Conservation (phyloP, 2,888 invertebrate species). For the Drosophila siamana region DNA sequence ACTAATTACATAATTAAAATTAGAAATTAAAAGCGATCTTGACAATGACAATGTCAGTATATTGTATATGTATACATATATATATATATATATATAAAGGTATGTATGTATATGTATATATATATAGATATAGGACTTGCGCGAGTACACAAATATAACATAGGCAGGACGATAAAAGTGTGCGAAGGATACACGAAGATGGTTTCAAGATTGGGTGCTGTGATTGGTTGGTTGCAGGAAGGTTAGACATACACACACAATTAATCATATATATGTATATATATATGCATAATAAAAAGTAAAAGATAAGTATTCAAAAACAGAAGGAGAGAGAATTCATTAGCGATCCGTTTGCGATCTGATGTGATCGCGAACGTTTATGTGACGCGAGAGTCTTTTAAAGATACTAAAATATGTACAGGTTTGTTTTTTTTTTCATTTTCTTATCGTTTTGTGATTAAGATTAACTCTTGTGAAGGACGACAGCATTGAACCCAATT, state of each 20-base stretch:
- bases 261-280: conserved; percentile 6
- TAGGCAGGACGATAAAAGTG: conserved; percentile 47
- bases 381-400: conserved; percentile 62
- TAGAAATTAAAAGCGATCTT: conserved; percentile 67
- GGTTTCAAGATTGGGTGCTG: background rate
- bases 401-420: conserved; percentile 73
- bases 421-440: conserved; percentile 53
- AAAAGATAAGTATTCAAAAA: conserved; percentile 13
- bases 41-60: conserved; percentile 56
- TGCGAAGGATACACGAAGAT: conserved; percentile 11
- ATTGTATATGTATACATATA: conserved; percentile 31
- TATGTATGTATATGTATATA: conserved; percentile 31
- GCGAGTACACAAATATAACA: conserved; percentile 59
- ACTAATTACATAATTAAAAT: conserved; percentile 78
- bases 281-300: conserved; percentile 5
- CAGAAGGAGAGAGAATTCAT: conserved; percentile 17
- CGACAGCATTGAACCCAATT: conserved; percentile 76
- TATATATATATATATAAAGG: conserved; percentile 23
- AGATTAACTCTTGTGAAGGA: conserved; percentile 66
- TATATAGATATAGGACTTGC: conserved; percentile 43
- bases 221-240: conserved; percentile 15
- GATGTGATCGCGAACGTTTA: conserved; percentile 35
- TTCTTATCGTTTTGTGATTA: conserved; percentile 39
- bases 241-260: conserved; percentile 58
- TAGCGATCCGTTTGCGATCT: conserved; percentile 24